phyloP scores from a whole-genome alignment of 2,797 vertebrate genomes.

The Falco biarmicus region DNA sequence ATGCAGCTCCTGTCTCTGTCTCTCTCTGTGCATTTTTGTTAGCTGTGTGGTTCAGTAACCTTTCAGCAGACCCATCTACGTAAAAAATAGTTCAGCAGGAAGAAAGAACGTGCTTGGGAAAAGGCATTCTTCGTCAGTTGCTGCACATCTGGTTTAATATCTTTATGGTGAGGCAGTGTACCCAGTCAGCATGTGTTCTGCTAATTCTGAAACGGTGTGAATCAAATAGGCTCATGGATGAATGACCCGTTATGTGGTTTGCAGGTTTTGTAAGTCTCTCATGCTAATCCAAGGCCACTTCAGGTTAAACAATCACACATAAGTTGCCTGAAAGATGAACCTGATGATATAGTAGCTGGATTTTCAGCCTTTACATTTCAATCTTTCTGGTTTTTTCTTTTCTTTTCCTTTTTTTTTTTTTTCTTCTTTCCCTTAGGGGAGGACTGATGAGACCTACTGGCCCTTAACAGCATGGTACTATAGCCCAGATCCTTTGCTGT shows the following conservation, averaged over 20 bases:
- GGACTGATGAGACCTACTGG: neutral
- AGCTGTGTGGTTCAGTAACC: neutral
- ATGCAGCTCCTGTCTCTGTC: neutral
- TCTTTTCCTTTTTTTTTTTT: no score
- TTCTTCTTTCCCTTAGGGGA: neutral
- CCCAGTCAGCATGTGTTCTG: neutral
- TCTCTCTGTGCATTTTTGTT: neutral
- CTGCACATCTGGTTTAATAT: slow-evolving; percentile 17
- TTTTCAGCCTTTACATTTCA: neutral
- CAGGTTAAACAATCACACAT: slow-evolving; percentile 6
- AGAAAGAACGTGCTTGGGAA: neutral
- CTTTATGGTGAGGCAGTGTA: neutral
- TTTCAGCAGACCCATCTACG: neutral
- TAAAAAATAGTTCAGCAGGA: neutral
- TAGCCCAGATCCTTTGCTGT: neutral
- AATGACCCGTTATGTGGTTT: neutral
- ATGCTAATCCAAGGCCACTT: neutral
- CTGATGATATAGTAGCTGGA: neutral
- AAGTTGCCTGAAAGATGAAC: slow-evolving; percentile 10
- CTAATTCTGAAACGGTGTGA: neutral
- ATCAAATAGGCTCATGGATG: neutral
- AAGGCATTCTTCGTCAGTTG: neutral
- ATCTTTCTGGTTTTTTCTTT: neutral
- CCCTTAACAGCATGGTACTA: neutral
- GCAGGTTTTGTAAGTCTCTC: neutral